Conservation (phyloP, 2,888 invertebrate species). For the Timandra comae region DNA sequence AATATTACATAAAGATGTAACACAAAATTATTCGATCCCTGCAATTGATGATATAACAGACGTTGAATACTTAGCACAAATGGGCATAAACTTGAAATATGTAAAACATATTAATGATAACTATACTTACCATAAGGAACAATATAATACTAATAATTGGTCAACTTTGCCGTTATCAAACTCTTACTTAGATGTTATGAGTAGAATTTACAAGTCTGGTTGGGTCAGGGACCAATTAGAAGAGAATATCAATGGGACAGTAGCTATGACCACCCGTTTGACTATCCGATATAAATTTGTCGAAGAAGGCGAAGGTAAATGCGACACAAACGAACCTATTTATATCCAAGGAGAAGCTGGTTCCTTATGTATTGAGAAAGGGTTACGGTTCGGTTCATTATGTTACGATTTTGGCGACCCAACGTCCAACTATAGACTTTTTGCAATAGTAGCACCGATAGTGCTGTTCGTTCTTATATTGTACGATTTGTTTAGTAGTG, state of each 20-base stretch:
- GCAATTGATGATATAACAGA: no score
- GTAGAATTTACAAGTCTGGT: conserved; percentile 35
- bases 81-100: conserved; percentile 31
- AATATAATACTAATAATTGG: background rate
- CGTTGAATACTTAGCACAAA: conserved; percentile 24
- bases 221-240: conserved; percentile 32
- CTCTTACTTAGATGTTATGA: conserved; percentile 42
- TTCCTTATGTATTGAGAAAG: conserved; percentile 45
- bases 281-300: conserved; percentile 50
- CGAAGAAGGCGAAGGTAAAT: conserved; percentile 40
- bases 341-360: conserved; percentile 49
- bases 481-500: conserved; percentile 62
- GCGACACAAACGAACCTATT: conserved; percentile 48
- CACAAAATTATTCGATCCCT: conserved; percentile 10
- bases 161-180: conserved; percentile 2
- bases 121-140: background rate
- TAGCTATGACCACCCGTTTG: conserved; percentile 41
- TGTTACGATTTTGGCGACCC: conserved; percentile 59
- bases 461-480: conserved; percentile 59
- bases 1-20: conserved; percentile 33
- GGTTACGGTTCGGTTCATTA: conserved; percentile 42
- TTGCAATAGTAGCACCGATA: conserved; percentile 57
- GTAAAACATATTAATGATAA: conserved; percentile 5
- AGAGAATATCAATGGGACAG: conserved; percentile 39
- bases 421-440: conserved; percentile 52